A percentile compares a stretch with the other conserved stretches of the same genome.
Conservation (phyloP, 2,113 vertebrate genomes). For the Haliaeetus leucogaster region DNA sequence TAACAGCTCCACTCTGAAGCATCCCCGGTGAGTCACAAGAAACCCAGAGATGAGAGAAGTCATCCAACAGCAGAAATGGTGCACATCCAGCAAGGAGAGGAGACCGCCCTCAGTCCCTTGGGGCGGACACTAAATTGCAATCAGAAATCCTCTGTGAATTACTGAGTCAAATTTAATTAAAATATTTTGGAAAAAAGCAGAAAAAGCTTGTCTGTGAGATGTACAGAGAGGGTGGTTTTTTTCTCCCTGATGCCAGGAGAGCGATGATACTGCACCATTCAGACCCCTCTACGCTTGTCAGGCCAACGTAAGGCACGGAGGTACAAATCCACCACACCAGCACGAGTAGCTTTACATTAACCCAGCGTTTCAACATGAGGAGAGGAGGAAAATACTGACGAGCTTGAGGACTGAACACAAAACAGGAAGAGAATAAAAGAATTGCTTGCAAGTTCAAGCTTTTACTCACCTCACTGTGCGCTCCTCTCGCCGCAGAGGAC, state of each 20-base stretch:
- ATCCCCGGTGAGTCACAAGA: neutral
- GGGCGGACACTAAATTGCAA: neutral
- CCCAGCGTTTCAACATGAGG: neutral
- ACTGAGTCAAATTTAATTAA: neutral
- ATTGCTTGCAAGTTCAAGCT: neutral
- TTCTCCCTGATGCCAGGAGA: neutral
- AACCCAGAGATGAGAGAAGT: neutral
- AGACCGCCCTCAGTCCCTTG: neutral
- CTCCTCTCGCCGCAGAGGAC: neutral
- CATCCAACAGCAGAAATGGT: neutral
- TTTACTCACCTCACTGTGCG: neutral
- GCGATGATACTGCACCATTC: neutral
- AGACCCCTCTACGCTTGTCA: neutral
- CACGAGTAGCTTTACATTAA: neutral
- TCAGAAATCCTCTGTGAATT: neutral
- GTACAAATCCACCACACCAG: neutral
- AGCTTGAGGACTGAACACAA: neutral
- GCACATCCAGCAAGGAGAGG: neutral
- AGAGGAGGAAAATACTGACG: neutral
- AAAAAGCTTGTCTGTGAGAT: neutral
- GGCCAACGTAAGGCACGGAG: accelerated
- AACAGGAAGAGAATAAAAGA: neutral
- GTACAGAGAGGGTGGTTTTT: neutral
- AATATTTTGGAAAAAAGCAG: neutral
- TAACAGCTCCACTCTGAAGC: neutral